Conservation (phyloP, 1,140 invertebrate genomes). For the Trichomalopsis sarcophagae region DNA sequence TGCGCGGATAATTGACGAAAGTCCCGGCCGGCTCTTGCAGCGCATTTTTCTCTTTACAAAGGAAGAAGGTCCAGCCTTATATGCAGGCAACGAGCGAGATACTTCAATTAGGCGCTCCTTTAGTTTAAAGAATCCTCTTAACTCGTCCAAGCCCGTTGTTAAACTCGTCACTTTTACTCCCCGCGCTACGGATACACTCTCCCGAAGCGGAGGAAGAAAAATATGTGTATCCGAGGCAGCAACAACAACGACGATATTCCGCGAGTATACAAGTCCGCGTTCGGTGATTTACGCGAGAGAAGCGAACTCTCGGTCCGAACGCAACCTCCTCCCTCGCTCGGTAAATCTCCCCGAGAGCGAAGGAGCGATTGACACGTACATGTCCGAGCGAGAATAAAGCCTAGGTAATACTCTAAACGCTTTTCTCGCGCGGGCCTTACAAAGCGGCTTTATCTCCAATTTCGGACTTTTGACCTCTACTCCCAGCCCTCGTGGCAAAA, state of each 20-base stretch:
- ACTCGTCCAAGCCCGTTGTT: slow-evolving; percentile 21
- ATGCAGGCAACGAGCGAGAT: background rate
- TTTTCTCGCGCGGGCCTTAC: slow-evolving; percentile 18
- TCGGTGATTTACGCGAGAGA: slow-evolving; percentile 46
- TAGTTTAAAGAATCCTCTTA: slow-evolving; percentile 44
- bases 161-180: slow-evolving; percentile 40
- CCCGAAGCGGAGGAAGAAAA: slow-evolving; percentile 8
- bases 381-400: background rate
- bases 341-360: slow-evolving; percentile 25
- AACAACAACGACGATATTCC: slow-evolving; percentile 24
- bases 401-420: background rate
- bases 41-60: slow-evolving; percentile 6
- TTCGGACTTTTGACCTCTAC: slow-evolving; percentile 64
- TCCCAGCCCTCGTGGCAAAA: background rate
- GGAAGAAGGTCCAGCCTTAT: background rate
- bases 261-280: slow-evolving; percentile 1
- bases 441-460: slow-evolving; percentile 63
- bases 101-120: slow-evolving; percentile 40
- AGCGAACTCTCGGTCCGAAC: background rate
- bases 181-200: background rate
- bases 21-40: no score
- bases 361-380: slow-evolving; percentile 38
- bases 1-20: slow-evolving; percentile 18
- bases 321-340: background rate
- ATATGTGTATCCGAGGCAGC: background rate